Percentiles rank a stretch among this genome's conserved stretches.
Evolutionary conservation across 2,888 invertebrate species (phyloP).

Genomic region (Nemapogon koenigi): DNA sequence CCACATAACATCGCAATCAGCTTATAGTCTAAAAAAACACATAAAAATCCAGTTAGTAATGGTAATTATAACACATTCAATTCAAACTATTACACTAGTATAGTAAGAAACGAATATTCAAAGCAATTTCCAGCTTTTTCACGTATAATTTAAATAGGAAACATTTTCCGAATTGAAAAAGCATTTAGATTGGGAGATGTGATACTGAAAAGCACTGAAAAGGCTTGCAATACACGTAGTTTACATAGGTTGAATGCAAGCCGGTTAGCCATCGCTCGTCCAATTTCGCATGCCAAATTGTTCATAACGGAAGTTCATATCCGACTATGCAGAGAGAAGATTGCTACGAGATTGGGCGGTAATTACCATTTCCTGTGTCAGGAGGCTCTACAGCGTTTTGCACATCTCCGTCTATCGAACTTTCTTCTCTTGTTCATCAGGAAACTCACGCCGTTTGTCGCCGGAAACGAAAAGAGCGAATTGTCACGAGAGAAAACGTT

Average conservation of each 20-base stretch:
- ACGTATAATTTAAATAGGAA: no score
- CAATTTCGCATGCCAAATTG: conserved; percentile 77
- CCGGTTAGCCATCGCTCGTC: conserved; percentile 44
- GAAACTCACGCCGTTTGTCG: conserved; percentile 5
- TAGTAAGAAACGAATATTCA: no score
- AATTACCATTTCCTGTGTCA: conserved; percentile 66
- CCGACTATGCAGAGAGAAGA: conserved; percentile 54
- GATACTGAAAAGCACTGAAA: not conserved
- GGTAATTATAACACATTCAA: no score
- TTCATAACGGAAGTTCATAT: conserved; percentile 89
- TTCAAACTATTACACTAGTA: no score
- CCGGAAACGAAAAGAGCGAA: not conserved
- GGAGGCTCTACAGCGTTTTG: conserved; percentile 13
- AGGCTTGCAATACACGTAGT: conserved; percentile 4
- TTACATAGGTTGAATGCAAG: conserved; percentile 42
- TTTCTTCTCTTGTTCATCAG: not conserved
- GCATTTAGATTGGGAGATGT: no score
- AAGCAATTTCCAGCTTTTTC: no score
- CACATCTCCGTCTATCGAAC: not conserved
- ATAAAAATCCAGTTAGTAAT: no score
- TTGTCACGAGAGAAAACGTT: not conserved
- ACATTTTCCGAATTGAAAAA: no score
- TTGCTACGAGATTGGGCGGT: conserved; percentile 59
- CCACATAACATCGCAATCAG: no score
- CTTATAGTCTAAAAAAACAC: no score